A percentile compares a stretch with the other conserved stretches of the same genome.
These are phyloP conservation scores for Penaeus monodon DNA, from an alignment of 2,888 invertebrate species.

Conservation along the genomic window DNA sequence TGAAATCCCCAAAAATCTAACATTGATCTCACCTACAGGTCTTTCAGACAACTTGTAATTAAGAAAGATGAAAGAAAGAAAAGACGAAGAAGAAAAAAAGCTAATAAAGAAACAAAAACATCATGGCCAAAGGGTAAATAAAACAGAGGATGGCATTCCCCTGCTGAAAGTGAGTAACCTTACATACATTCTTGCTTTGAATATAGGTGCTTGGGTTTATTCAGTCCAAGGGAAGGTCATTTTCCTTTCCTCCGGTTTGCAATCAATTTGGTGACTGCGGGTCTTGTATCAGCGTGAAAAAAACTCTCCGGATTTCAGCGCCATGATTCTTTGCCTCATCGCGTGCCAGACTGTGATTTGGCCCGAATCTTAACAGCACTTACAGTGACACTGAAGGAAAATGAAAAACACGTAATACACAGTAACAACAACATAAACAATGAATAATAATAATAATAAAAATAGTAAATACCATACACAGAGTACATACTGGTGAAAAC, in stretches of 20 bases:
- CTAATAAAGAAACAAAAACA: not conserved
- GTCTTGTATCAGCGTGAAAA: conserved; percentile 48
- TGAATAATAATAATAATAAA: too few relatives aligned
- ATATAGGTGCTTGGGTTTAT: conserved; percentile 70
- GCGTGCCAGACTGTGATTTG: conserved; percentile 44
- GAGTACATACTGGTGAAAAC: not conserved
- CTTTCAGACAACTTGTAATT: not conserved
- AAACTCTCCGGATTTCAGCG: conserved; percentile 40
- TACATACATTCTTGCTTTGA: conserved; percentile 77
- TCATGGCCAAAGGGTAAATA: not conserved
- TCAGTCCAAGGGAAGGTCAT: conserved; percentile 87
- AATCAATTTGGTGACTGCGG: conserved; percentile 37
- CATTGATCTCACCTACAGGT: too few relatives aligned
- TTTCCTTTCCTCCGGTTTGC: conserved; percentile 92
- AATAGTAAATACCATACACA: not conserved
- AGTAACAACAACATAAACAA: too few relatives aligned
- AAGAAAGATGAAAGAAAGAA: not conserved
- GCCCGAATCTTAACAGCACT: conserved; percentile 53
- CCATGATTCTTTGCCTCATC: conserved; percentile 43
- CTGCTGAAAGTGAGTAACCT: too few relatives aligned
- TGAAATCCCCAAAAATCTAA: too few relatives aligned
- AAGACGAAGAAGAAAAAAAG: not conserved
- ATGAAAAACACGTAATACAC: not conserved
- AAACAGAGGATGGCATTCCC: not conserved
- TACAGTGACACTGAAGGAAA: conserved; percentile 35